phyloP scores from a whole-genome alignment of 2,888 invertebrate genomes.

The Cantharis flavilabris region DNA sequence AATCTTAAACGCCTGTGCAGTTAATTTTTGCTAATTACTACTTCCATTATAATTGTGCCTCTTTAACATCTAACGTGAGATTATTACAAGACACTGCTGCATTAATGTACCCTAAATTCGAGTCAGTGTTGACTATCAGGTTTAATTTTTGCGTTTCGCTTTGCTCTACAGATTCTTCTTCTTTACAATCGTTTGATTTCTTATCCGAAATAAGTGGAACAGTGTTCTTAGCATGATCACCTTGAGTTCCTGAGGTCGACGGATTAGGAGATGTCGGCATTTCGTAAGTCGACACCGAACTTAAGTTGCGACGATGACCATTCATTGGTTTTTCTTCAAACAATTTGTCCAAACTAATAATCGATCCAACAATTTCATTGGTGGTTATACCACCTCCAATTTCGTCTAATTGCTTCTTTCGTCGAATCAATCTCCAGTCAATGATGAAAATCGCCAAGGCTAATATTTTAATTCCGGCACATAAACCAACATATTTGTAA shows the following conservation, averaged over 20 bases:
- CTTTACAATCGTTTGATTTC: neutral
- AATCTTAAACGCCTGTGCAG: slow-evolving; percentile 7
- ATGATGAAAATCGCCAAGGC: slow-evolving; percentile 83
- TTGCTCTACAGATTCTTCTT: neutral
- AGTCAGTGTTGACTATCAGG: neutral
- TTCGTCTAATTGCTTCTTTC: slow-evolving; percentile 69
- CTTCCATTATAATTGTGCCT: slow-evolving; percentile 23
- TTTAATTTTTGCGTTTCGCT: slow-evolving; percentile 2
- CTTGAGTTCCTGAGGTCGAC: slow-evolving; percentile 25
- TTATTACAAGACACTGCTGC: slow-evolving; percentile 9
- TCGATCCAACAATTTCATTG: slow-evolving; percentile 75
- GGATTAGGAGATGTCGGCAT: slow-evolving; percentile 47
- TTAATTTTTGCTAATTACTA: slow-evolving; percentile 18
- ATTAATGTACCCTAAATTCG: neutral
- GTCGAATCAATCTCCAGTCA: slow-evolving; percentile 88
- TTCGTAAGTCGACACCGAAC: slow-evolving; percentile 43
- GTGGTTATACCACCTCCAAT: slow-evolving; percentile 64
- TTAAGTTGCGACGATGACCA: slow-evolving; percentile 49
- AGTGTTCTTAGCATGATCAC: slow-evolving; percentile 1
- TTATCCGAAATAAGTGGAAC: slow-evolving; percentile 16
- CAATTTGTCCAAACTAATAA: slow-evolving; percentile 83
- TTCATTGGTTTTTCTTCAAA: slow-evolving; percentile 72
- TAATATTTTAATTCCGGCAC: slow-evolving; percentile 86
- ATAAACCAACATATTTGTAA: slow-evolving; percentile 88
- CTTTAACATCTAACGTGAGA: slow-evolving; percentile 10